These are phyloP conservation scores for Pachyuromys duprasi DNA, from an alignment of 2,797 vertebrate species.

Conservation along the genomic window DNA sequence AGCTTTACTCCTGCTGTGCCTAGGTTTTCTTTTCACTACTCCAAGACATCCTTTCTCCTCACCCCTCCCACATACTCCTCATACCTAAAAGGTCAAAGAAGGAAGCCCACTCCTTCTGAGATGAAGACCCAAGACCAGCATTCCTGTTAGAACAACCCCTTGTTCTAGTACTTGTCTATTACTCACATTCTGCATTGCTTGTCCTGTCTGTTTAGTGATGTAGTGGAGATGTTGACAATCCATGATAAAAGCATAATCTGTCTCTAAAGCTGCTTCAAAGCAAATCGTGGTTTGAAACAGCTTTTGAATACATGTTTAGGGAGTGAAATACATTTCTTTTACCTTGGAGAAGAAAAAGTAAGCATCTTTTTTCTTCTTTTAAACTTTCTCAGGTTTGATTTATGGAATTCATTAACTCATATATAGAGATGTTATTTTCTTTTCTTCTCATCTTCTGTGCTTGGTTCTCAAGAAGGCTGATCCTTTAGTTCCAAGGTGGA, in stretches of 20 bases:
- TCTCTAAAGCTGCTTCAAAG: neutral
- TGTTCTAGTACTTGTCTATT: neutral
- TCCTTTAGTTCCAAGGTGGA: conserved; percentile 59
- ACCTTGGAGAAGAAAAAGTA: conserved; percentile 5
- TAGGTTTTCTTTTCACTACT: neutral
- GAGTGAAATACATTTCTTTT: neutral
- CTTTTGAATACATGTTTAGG: neutral
- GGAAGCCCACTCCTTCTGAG: neutral
- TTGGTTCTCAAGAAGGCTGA: conserved; percentile 59
- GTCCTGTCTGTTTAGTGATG: neutral
- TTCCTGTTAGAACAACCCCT: neutral
- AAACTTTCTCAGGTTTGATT: conserved; percentile 74
- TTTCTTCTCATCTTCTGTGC: conserved; percentile 53
- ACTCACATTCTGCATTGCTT: neutral
- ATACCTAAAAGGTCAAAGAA: neutral
- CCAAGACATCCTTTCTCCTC: neutral
- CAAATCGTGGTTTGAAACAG: neutral
- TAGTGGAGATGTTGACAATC: neutral
- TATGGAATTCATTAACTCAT: conserved; percentile 72
- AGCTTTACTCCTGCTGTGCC: neutral
- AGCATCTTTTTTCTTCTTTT: conserved; percentile 4
- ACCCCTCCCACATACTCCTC: neutral
- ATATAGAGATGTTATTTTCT: conserved; percentile 30
- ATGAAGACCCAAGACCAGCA: neutral
- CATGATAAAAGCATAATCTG: neutral